These are phyloP conservation scores for Garra rufa DNA, from an alignment of 2,113 vertebrate species.

Conservation along the genomic window DNA sequence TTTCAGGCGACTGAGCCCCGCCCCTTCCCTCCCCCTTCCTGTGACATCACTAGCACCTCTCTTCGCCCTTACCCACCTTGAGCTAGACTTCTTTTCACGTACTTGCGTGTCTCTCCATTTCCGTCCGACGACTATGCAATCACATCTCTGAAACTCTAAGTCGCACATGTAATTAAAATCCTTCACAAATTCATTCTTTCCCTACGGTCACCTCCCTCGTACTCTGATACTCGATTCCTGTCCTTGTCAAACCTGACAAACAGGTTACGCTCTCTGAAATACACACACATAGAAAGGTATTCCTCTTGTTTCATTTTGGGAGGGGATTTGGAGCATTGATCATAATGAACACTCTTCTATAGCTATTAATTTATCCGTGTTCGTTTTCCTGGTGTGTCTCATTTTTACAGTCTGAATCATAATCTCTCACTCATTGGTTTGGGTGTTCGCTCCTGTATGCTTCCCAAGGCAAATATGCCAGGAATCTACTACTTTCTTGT, in stretches of 20 bases:
- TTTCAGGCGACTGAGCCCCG: conserved; percentile 72
- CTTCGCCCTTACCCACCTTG: conserved; percentile 63
- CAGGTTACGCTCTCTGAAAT: conserved; percentile 62
- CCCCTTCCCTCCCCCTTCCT: conserved; percentile 72
- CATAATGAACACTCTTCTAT: conserved; percentile 1
- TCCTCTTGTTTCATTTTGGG: conserved; percentile 30
- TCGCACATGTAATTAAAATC: conserved; percentile 33
- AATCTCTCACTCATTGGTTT: conserved; percentile 41
- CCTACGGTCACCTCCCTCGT: conserved; percentile 42
- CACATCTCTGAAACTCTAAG: neutral
- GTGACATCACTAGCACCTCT: conserved; percentile 81
- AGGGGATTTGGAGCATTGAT: conserved; percentile 49
- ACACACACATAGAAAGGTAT: conserved; percentile 27
- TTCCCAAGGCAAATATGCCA: conserved; percentile 64
- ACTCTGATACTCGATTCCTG: conserved; percentile 14
- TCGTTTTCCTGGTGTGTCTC: neutral
- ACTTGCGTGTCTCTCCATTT: conserved; percentile 29
- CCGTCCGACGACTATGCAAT: neutral
- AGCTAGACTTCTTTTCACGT: conserved; percentile 3
- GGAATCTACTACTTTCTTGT: conserved; percentile 68
- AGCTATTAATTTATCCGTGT: conserved; percentile 18
- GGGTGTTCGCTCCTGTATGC: conserved; percentile 4
- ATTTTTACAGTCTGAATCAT: conserved; percentile 47
- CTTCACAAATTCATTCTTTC: neutral
- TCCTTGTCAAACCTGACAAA: conserved; percentile 69